Evolutionary conservation across 1,140 invertebrate species (phyloP).

Genomic region (Rhysida immarginata): DNA sequence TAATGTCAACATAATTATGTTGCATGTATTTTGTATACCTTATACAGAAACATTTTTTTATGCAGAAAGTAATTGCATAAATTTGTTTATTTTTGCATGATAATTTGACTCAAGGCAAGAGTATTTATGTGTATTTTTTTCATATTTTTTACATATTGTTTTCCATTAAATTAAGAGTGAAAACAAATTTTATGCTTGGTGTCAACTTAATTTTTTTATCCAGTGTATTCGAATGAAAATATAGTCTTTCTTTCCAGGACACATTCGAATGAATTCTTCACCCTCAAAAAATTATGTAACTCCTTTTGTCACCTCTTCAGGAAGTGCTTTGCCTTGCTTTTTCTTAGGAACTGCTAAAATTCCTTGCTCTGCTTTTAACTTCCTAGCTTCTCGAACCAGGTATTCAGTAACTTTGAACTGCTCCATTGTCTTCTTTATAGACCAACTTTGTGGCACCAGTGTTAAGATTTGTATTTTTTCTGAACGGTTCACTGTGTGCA

Average conservation of each 20-base stretch:
- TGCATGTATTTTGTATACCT: too few relatives aligned
- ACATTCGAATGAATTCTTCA: not conserved
- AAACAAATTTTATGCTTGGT: too few relatives aligned
- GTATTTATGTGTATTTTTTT: too few relatives aligned
- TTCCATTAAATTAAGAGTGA: too few relatives aligned
- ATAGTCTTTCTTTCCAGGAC: not conserved
- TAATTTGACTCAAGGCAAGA: too few relatives aligned
- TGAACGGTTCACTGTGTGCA: not conserved
- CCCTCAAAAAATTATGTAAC: not conserved
- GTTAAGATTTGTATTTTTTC: conserved; percentile 1
- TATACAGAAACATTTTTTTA: too few relatives aligned
- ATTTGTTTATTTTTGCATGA: too few relatives aligned
- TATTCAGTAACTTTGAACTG: not conserved
- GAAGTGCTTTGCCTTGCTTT: not conserved
- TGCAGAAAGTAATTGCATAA: too few relatives aligned
- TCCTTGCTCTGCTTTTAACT: not conserved
- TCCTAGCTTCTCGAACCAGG: not conserved
- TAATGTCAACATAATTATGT: too few relatives aligned
- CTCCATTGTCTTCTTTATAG: not conserved
- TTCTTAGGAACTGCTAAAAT: not conserved
- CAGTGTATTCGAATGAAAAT: too few relatives aligned
- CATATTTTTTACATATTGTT: too few relatives aligned
- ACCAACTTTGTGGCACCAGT: not conserved
- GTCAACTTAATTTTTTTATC: too few relatives aligned
- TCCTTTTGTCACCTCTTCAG: not conserved